Conservation (phyloP, 2,113 vertebrate genomes). For the Axis porcinus region DNA sequence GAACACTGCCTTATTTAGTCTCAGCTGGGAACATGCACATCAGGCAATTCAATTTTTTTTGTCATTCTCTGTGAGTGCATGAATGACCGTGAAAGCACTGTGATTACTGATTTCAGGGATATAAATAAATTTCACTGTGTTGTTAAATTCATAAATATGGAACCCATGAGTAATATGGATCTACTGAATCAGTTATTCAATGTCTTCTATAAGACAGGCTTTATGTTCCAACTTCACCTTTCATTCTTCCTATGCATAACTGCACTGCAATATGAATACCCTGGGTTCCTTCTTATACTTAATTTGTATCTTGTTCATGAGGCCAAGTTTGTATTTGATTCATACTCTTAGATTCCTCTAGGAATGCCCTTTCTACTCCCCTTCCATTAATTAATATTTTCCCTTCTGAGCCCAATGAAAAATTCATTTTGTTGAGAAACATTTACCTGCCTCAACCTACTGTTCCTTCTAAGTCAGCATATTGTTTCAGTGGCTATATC, state of each 20-base stretch:
- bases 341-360: background rate
- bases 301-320: background rate
- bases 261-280: background rate
- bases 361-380: background rate
- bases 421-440: background rate
- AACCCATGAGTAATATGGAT: background rate
- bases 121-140: background rate
- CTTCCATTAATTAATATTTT: background rate
- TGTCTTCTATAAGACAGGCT: background rate
- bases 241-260: background rate
- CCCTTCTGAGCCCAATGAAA: background rate
- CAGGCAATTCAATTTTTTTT: background rate
- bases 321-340: background rate
- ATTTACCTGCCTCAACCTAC: background rate
- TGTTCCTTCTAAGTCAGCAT: background rate
- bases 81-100: background rate
- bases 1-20: background rate
- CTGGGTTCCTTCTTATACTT: background rate
- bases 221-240: background rate
- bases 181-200: background rate
- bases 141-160: background rate
- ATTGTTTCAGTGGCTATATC: background rate
- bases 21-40: background rate
- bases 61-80: background rate
- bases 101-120: background rate